Evolutionary conservation across 2,888 invertebrate genomes (phyloP), one percentile per base, ranked within the genome.

Genomic region (Drosophila borborema): DNA sequence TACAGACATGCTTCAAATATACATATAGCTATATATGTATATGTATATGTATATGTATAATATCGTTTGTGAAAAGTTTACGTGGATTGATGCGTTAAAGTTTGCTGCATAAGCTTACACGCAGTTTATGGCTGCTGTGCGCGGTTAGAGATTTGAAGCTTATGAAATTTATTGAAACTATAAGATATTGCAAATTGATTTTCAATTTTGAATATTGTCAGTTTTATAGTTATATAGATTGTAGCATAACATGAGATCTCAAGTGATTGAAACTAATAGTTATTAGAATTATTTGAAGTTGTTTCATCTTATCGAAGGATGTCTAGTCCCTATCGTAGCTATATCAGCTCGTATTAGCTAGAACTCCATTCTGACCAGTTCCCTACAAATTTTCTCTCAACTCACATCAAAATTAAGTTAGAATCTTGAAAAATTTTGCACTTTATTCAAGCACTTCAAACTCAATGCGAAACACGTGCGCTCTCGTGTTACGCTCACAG

Each of bases 11-110:
- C 31, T 14, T 51, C 16, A 34, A 36, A 58, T 59, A 28, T 12
- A n/a, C 6, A 54, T n/a, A 28, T 3, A 18, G 9, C 3, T 41
- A 12, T 16, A 7, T n/a, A n/a, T 23, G n/a, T 5, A 28, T 28
- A 28, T 12, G 16, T 5, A 28, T 28, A 28, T 12, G 16, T 28
- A 7, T 18, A 18, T 18, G 31, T 38, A 9, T n/a, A 3, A 6
- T 53, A 20, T 36, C 14, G 49, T 18, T 6, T 4, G 49, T 31
- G 60, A 34, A 65, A 71, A 65, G 45, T 46, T 58, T 49, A 49
- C 20, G 18, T 51, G 40, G 28, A 48, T 49, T 54, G 23, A 20
- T 16, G 45, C 31, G 36, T 12, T 14, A 10, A 38, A 58, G 51
- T 55, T 31, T 20, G 5, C 36, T 40, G n/a, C 20, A 40, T 23